Evolutionary conservation across 2,888 invertebrate genomes (phyloP).

Genomic region (Podabrus alpinus): DNA sequence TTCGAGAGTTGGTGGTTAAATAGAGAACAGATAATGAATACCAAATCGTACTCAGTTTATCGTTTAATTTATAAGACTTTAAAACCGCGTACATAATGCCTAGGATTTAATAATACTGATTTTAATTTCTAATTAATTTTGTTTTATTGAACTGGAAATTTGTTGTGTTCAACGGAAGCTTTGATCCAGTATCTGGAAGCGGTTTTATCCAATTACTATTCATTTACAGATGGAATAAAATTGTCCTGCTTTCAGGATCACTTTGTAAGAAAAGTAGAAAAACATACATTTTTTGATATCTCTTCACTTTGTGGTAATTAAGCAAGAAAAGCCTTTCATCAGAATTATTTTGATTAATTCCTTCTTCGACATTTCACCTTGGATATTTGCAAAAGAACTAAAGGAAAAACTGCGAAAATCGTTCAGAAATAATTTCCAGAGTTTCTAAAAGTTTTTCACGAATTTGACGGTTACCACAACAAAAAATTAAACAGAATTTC

Average conservation of each 20-base stretch:
- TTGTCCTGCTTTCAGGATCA: not conserved
- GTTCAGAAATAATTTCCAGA: not conserved
- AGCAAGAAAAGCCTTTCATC: not conserved
- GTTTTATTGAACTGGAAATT: not conserved
- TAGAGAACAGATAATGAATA: not conserved
- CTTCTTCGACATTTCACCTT: not conserved
- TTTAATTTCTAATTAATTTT: not conserved
- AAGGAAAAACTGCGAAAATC: not conserved
- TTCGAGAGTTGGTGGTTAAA: not conserved
- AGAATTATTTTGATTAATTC: not conserved
- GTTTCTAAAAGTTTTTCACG: not conserved
- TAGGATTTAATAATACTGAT: not conserved
- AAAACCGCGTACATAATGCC: not conserved
- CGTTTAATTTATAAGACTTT: not conserved
- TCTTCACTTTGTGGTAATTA: not conserved
- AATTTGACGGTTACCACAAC: no score
- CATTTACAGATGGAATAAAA: not conserved
- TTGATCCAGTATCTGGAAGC: not conserved
- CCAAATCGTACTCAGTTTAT: not conserved
- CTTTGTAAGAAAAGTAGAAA: not conserved
- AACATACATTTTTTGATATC: not conserved
- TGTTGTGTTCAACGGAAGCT: not conserved
- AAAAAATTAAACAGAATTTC: not conserved
- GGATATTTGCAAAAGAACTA: not conserved
- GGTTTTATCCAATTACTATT: not conserved